Evolutionary conservation across 2,888 invertebrate species (phyloP).

Genomic region (Podabrus alpinus): DNA sequence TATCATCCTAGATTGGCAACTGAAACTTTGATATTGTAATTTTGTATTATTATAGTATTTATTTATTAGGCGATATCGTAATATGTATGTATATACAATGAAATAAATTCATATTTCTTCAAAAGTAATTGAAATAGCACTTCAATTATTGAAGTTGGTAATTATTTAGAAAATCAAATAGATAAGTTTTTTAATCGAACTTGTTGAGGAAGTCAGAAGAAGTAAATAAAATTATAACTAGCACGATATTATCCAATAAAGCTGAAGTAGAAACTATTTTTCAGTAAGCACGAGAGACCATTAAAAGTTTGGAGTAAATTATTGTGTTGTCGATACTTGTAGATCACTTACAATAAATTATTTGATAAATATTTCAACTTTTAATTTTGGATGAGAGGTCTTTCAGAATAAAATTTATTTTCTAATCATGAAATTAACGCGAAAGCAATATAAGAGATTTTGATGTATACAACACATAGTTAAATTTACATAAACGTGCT

Average conservation of each 20-base stretch:
- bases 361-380: neutral
- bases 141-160: too few species aligned
- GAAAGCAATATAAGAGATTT: conserved; percentile 16
- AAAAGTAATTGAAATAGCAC: too few species aligned
- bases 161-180: neutral
- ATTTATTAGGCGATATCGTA: too few species aligned
- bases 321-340: neutral
- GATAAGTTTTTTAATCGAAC: neutral
- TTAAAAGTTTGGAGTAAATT: neutral
- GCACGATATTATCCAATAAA: neutral
- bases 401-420: neutral
- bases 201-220: neutral
- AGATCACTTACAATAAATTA: neutral
- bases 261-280: neutral
- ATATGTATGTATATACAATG: too few species aligned
- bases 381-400: neutral
- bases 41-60: neutral
- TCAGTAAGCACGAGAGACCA: neutral
- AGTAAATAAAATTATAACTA: neutral
- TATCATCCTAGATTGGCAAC: neutral
- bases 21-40: neutral
- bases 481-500: conserved; percentile 43
- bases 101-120: too few species aligned
- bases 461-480: conserved; percentile 39
- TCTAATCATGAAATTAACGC: conserved; percentile 8